Evolutionary conservation across 2,888 invertebrate genomes (phyloP).

Genomic region (Machimus atricapillus): DNA sequence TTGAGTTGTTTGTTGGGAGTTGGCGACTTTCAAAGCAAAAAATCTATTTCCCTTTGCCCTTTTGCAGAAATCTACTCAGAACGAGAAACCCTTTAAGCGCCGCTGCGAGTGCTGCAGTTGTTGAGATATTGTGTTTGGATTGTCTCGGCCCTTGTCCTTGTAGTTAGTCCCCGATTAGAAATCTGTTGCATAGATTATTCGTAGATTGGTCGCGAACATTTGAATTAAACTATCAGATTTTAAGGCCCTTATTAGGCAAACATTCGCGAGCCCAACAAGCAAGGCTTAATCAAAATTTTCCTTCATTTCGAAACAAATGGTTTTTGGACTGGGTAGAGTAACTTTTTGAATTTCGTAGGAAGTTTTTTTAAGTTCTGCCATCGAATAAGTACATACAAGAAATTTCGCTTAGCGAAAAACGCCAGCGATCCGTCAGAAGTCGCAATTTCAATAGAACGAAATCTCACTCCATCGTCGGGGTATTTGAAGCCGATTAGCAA

Average conservation of each 20-base stretch:
- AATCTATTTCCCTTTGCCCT: background rate
- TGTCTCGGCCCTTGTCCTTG: background rate
- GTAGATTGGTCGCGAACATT: background rate
- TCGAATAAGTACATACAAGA: background rate
- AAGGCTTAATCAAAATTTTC: background rate
- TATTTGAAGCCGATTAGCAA: slow-evolving; percentile 22
- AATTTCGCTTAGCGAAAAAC: background rate
- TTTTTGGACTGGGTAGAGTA: background rate
- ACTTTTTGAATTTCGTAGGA: background rate
- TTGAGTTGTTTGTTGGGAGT: slow-evolving; percentile 27
- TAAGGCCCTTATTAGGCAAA: background rate
- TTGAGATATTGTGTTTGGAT: background rate
- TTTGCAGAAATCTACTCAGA: background rate
- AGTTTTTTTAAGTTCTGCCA: background rate
- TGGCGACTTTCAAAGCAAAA: slow-evolving; percentile 11
- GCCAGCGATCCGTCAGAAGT: background rate
- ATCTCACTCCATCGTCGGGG: slow-evolving; percentile 18
- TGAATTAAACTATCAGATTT: background rate
- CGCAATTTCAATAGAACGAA: background rate
- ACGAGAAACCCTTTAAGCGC: background rate
- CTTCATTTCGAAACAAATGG: background rate
- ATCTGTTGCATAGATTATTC: background rate
- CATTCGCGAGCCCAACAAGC: background rate
- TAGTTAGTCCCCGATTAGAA: background rate
- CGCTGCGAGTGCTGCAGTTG: background rate